These are phyloP conservation scores for Chorisops tibialis DNA, from an alignment of 2,888 invertebrate genomes.

Conservation along the genomic window DNA sequence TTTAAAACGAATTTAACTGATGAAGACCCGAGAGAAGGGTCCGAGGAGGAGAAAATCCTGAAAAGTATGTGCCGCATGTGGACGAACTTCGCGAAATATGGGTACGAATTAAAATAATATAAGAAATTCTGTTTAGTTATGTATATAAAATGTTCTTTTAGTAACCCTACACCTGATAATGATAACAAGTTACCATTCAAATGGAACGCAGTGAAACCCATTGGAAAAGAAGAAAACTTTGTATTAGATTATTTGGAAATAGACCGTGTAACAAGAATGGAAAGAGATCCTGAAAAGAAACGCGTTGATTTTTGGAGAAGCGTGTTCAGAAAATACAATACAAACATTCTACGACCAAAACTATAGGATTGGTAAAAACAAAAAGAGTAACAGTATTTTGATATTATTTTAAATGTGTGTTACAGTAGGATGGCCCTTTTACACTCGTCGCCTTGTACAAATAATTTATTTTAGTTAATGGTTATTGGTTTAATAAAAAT, in stretches of 20 bases:
- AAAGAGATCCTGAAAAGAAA: constrained; percentile 42
- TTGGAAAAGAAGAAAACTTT: constrained; percentile 32
- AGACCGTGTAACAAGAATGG: constrained; percentile 42
- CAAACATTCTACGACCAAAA: constrained; percentile 27
- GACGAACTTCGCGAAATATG: constrained; percentile 62
- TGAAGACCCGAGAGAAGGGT: constrained; percentile 32
- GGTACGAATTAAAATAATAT: constrained; percentile 44
- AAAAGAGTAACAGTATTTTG: too few species aligned
- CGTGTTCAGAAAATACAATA: constrained; percentile 43
- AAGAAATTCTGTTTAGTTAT: too few species aligned
- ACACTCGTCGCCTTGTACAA: too few species aligned
- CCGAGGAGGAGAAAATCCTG: constrained; percentile 45
- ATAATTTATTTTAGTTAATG: too few species aligned
- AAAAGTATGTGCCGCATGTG: constrained; percentile 57
- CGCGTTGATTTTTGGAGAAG: constrained; percentile 47
- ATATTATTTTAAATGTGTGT: too few species aligned
- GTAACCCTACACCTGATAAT: constrained; percentile 45
- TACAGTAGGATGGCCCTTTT: too few species aligned
- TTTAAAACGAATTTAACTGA: constrained; percentile 47
- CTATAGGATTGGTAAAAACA: constrained; percentile 1
- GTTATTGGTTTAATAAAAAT: too few species aligned
- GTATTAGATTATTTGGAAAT: constrained; percentile 44
- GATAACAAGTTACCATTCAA: constrained; percentile 31
- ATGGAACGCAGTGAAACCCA: constrained; percentile 42
- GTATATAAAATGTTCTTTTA: too few species aligned